Evolutionary conservation across 2,797 vertebrate species (phyloP), one percentile per base, ranked within the genome.

Genomic region (Ambastaia sidthimunki): DNA sequence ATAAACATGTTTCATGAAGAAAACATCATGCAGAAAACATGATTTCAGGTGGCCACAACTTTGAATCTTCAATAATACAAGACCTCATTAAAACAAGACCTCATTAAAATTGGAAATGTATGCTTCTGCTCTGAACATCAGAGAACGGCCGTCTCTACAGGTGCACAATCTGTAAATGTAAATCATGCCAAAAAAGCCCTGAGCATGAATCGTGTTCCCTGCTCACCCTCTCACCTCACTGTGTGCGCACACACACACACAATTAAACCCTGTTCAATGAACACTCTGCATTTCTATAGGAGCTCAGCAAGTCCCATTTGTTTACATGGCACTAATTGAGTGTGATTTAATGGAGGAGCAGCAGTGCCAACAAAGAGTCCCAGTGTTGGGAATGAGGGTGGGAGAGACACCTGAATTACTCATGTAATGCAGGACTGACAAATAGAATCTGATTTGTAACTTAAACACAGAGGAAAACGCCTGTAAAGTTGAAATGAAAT

Each of bases 311-410:
- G 55, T 85, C 81, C 76, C 80, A 81, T 87, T 86, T 86, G 83
- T 88, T 86, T 86, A 86, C 83, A 85, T 69, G 80, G 76, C 25
- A 57, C 73, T 85, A 86, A 87, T 88, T 81, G 83, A 78, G 34
- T 65, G 80, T 57, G 50, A 68, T 80, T 68, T 84, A 82, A 84
- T 78, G 60, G 71, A 79, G 79, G n/a, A 60, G 65, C 50, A 44
- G 77, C 80, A 71, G 67, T 41, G 63, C 18, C 76, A 84, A 85
- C 74, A 81, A 71, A 52, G 72, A 71, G 72, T 48, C 57, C 77
- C 72, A 67, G 37, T 57, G 63, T 81, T 83, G 57, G 44, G 47
- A 74, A 55, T n/a, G 34, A 70, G 66, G 62, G 18, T 44, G 15
- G 21, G n/a, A 55, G 66, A 71, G 25, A 19, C 15, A 55, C 65